Conservation (phyloP, 64 coral and sea anemone species). For the Dendronephthya gigantea region DNA sequence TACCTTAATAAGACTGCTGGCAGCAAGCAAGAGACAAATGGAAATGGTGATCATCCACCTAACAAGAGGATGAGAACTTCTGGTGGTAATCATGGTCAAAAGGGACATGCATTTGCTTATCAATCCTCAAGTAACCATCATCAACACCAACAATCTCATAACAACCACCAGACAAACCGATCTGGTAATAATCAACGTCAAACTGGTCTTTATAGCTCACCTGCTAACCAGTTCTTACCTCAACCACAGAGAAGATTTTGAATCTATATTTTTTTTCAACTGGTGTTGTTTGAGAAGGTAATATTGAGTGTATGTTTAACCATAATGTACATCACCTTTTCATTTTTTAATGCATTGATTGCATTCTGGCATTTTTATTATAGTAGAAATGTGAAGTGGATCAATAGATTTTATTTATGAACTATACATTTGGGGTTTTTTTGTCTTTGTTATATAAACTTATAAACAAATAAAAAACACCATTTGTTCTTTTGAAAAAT, state of each 20-base stretch:
- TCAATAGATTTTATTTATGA: background rate
- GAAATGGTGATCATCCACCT: background rate
- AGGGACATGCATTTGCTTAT: background rate
- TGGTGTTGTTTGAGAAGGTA: background rate
- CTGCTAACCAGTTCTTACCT: background rate
- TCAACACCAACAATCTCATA: background rate
- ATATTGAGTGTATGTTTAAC: no score
- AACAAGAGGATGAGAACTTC: constrained; percentile 5
- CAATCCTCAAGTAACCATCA: constrained; percentile 5
- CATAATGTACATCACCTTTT: background rate
- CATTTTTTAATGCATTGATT: no score
- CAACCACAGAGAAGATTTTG: background rate
- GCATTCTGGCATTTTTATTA: background rate
- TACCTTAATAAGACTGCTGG: background rate
- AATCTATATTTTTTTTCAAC: no score
- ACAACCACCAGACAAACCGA: background rate
- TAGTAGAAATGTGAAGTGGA: background rate
- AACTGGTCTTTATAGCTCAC: background rate
- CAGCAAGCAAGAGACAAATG: constrained; percentile 5
- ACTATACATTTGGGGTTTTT: no score
- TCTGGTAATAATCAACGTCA: background rate
- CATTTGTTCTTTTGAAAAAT: background rate
- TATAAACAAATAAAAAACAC: background rate
- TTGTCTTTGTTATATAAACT: no score
- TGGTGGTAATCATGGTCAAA: background rate